Base-by-base conservation (phyloP, 2,888 invertebrate species). In the Metalampra italica region DNA sequence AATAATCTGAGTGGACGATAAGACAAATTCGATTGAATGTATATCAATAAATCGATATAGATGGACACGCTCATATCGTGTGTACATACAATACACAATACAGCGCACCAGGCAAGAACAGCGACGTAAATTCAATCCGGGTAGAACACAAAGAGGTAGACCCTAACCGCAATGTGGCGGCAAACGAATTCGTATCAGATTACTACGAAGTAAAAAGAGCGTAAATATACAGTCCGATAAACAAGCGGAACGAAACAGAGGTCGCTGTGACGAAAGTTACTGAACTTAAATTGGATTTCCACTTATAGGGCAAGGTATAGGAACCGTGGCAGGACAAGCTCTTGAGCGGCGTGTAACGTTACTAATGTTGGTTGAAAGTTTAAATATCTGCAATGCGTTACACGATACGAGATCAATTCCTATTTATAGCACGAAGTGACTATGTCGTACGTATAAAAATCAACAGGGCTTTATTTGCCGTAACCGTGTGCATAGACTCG, bases 171-270 rank as follows among this genome's bases (percentile, higher is more conserved):
- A 73, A 67, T 42, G 51, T 56, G 62, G 63, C 60, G 57, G 66
- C 59, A 60, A 64, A 67, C 60, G 63, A 64, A 68, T 61, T 63
- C 55, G 62, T 70, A 71, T 80, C 70, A 64, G 65, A 70, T 82
- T 71, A 74, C 78, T 71, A 63, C 67, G 62, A 71, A 79, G 71
- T 75, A 77, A 82, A 78, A 80, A 74, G 74, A 78, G 72, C 75
- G 77, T 75, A 77, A 75, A 75, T 66, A 56, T 60, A 77, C 75
- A 78, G 64, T 72, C 74, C 73, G 77, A 71, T 80, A 76, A 75
- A 71, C 78, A 78, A 70, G 66, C 72, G 70, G 73, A 72, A 75
- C 75, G 64, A 64, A 71, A 58, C 62, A 62, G 69, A 75, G 74
- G 73, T 69, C 67, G 60, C 47, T 46, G 62, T 73, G 74, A 77